phyloP scores from a whole-genome alignment of 2,113 vertebrate genomes.

The Trogon melanurus region DNA sequence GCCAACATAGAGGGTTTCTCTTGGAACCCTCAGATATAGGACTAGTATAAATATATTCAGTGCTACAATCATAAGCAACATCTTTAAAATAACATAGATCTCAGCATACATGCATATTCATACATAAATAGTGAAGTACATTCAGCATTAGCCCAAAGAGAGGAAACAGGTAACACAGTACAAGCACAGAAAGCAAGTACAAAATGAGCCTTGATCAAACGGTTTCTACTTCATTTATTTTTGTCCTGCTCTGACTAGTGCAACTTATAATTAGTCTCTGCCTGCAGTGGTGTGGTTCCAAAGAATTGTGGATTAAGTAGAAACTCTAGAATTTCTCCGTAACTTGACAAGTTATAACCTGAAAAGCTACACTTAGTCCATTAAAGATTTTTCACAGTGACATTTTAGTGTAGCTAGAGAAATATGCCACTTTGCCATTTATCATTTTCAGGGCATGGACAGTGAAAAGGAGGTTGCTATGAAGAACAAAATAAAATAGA shows the following conservation, averaged over 20 bases:
- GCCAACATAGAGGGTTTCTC: neutral
- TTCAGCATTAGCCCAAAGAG: neutral
- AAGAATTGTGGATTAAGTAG: slow-evolving; percentile 83
- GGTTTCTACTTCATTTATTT: slow-evolving; percentile 84
- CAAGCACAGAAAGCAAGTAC: slow-evolving; percentile 44
- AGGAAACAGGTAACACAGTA: slow-evolving; percentile 43
- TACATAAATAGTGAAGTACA: neutral
- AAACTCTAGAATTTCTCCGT: slow-evolving; percentile 92
- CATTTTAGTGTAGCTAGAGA: slow-evolving; percentile 94
- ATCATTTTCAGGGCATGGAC: slow-evolving; percentile 91
- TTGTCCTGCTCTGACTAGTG: slow-evolving; percentile 85
- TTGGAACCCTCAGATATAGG: neutral
- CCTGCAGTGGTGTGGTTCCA: slow-evolving; percentile 85
- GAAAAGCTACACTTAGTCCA: slow-evolving; percentile 99
- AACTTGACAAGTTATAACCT: slow-evolving; percentile 97
- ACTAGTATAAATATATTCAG: neutral
- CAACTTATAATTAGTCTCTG: slow-evolving; percentile 94
- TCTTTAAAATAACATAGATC: neutral
- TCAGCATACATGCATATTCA: neutral
- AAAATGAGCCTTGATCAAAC: slow-evolving; percentile 79
- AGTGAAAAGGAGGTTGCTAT: slow-evolving; percentile 85
- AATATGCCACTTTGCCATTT: slow-evolving; percentile 92
- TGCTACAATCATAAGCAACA: neutral
- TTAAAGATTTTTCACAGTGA: slow-evolving; percentile 98
- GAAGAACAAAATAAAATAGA: slow-evolving; percentile 93